Percentiles rank a stretch among this genome's conserved stretches.
phyloP scores from a whole-genome alignment of 2,888 invertebrate genomes.

The Elysia crispata region DNA sequence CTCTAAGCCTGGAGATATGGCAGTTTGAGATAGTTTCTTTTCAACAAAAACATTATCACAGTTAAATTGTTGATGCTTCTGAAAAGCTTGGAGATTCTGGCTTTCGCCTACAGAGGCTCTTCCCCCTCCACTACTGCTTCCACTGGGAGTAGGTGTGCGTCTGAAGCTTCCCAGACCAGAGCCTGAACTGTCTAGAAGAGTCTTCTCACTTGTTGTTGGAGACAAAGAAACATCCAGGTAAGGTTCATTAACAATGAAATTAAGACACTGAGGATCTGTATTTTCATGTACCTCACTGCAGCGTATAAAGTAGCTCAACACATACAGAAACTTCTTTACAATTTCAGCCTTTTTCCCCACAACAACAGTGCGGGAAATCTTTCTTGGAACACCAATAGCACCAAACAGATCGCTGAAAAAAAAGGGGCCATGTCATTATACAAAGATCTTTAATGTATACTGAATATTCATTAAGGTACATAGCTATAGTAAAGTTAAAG shows the following conservation, averaged over 20 bases:
- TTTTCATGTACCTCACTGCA: slow-evolving; percentile 84
- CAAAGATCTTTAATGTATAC: too few species aligned
- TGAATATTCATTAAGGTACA: too few species aligned
- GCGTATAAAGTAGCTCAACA: slow-evolving; percentile 91
- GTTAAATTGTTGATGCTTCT: too few species aligned
- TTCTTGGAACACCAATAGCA: slow-evolving; percentile 87
- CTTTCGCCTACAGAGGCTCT: too few species aligned
- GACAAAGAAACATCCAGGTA: slow-evolving; percentile 55
- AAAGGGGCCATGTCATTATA: too few species aligned
- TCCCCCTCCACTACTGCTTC: too few species aligned
- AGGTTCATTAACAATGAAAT: slow-evolving; percentile 57
- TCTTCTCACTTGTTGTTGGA: slow-evolving; percentile 59
- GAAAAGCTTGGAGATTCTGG: too few species aligned
- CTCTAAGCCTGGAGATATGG: too few species aligned
- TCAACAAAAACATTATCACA: too few species aligned
- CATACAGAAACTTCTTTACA: slow-evolving; percentile 86
- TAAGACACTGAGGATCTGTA: slow-evolving; percentile 59
- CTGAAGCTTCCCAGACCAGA: not conserved
- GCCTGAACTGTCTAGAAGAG: slow-evolving; percentile 38
- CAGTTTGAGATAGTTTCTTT: too few species aligned
- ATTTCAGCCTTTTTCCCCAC: slow-evolving; percentile 83
- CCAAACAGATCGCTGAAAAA: slow-evolving; percentile 85
- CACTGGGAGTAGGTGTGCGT: not conserved
- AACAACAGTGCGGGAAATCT: slow-evolving; percentile 87
- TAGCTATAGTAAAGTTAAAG: too few species aligned